Evolutionary conservation across 2,888 invertebrate genomes (phyloP), one percentile per base, ranked within the genome.

Genomic region (Callinectes sapidus): DNA sequence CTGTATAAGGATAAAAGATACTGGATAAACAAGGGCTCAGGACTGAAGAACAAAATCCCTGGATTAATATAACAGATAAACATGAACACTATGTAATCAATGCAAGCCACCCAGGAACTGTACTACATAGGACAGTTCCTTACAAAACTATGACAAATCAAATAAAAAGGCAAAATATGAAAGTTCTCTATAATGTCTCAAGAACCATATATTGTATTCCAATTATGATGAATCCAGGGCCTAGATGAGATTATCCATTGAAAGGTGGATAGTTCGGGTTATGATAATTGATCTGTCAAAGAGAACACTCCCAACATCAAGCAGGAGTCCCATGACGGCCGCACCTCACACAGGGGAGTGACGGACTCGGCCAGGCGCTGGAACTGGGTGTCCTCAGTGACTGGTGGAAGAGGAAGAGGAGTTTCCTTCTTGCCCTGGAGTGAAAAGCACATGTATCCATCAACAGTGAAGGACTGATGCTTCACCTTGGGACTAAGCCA

Each of bases 281-380:
- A 18, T 61, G 23, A 61, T 23, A 61, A 18, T 61, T 23, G 23
- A 61, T 1, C 23, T 61, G 23, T 3, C 23, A 23, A 61, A 61
- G 18, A 23, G 18, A 8, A 39, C 35, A 71, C n/a, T 13, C n/a
- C 71, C 39, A 77, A 5, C 18, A 71, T 42, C 48, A 8, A 48
- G 48, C 48, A 48, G 10, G 48, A 48, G 10, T 48, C 48, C 3
- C 48, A 42, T 48, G 48, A 48, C 8, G 48, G 48, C 48, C 8
- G 48, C 48, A 94, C 89, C 90, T 90, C 77, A 39, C 87, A 92
- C 14, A 92, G 87, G 0, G 94, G 94, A 48, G 94, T 94, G 71
- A 94, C 91, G 10, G 61, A 32, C 18, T 94, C 66, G 8, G 94
- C 91, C 13, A 94, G 89, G 39, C n/a, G 87, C 13, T 92, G 90